A percentile compares a stretch with the other conserved stretches of the same genome.
Conservation (phyloP, 2,113 vertebrate species). For the Canis aureus region DNA sequence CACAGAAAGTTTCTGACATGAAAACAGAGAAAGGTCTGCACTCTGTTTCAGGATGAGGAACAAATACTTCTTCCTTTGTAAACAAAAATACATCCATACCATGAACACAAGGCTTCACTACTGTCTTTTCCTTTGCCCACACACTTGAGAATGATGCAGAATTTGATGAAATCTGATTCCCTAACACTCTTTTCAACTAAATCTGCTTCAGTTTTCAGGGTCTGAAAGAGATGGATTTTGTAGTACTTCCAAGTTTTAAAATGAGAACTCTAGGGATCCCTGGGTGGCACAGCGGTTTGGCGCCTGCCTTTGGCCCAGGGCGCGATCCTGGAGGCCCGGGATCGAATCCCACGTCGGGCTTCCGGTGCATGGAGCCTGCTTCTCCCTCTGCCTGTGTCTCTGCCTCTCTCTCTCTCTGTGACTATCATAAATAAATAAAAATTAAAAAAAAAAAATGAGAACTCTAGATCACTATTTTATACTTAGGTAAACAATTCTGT, state of each 20-base stretch:
- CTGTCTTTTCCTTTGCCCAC: background rate
- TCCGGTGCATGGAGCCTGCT: too few relatives aligned
- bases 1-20: constrained; percentile 1
- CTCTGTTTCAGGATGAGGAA: background rate
- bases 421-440: too few relatives aligned
- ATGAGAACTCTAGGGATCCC: background rate
- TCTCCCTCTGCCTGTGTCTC: too few relatives aligned
- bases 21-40: background rate
- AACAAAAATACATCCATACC: background rate
- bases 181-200: background rate
- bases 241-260: constrained; percentile 54
- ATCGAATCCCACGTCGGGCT: too few relatives aligned
- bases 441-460: background rate
- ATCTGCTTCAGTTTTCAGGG: constrained; percentile 16
- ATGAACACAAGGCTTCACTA: background rate
- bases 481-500: constrained; percentile 24
- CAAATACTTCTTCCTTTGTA: background rate
- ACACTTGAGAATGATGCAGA: background rate
- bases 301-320: too few relatives aligned
- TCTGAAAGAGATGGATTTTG: background rate
- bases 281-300: too few relatives aligned
- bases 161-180: background rate
- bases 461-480: constrained; percentile 9
- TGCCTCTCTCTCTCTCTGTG: too few relatives aligned
- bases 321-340: too few relatives aligned